Base-by-base conservation (phyloP, 2,113 vertebrate species). In the Phrynosoma blainvillii region DNA sequence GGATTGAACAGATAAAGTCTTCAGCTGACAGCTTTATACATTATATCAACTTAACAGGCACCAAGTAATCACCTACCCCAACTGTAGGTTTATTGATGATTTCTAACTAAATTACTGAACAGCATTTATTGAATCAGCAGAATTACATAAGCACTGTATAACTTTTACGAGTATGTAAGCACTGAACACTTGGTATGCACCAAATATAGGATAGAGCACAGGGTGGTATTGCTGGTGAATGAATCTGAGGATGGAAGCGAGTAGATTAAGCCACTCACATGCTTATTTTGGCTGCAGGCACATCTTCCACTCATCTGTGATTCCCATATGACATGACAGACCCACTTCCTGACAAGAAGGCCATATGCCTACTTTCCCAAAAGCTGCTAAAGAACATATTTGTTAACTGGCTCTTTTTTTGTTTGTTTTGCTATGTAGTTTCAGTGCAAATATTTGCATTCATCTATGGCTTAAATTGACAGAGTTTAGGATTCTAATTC, bases 391-490 rank as follows among this genome's bases (percentile, higher is more conserved):
- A 40, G 90, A 94, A 84, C 88, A 90, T 89, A 90, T 89, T 93
- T 93, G 92, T 93, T 91, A 93, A 94, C 86, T 87, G 47, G 73
- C 32, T 54, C 73, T 95, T 36, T 87, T 87, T 79, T 84, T 86
- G 62, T 85, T 90, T 91, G 91, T 56, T 80, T 88, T 93, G 87
- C 82, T 84, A 52, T 52, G 73, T 1, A 1, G 88, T 95, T 92
- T 85, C 89, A 87, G 42, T 68, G 76, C 86, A 84, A 70, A 68
- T 74, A 89, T 90, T 87, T 78, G 8, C 84, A 79, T 84, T 83
- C 81, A 83, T 11, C 30, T 83, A 86, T 52, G 30, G 81, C 71
- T 81, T 36, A 82, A 92, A 88, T 74, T 87, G 89, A 83, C 42
- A 77, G 59, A 36, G 83, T 86, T 82, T 79, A 81, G 85, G 75